phyloP scores from a whole-genome alignment of 2,888 invertebrate genomes.

The Drosophila paucipuncta region DNA sequence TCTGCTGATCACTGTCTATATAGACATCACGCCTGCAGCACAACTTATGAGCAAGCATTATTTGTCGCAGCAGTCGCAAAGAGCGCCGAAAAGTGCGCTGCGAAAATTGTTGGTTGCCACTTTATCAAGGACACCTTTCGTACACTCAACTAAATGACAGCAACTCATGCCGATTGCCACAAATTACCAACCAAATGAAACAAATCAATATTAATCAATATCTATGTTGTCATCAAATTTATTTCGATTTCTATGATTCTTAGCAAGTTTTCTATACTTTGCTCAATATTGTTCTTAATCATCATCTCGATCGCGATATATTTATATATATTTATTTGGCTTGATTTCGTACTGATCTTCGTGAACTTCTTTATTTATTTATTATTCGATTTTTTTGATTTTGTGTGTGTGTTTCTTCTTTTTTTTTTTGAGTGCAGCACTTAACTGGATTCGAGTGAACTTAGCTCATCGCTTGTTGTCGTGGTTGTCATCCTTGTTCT shows the following conservation, averaged over 20 bases:
- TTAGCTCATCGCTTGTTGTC: slow-evolving; percentile 23
- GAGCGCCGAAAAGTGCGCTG: slow-evolving; percentile 48
- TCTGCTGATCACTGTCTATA: slow-evolving; percentile 38
- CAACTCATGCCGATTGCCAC: not conserved
- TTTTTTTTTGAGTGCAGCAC: slow-evolving; percentile 23
- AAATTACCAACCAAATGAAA: not conserved
- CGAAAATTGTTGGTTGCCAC: slow-evolving; percentile 51
- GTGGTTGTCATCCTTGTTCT: slow-evolving; percentile 10
- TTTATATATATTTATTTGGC: too few species aligned
- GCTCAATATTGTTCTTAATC: too few species aligned
- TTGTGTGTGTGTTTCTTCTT: too few species aligned
- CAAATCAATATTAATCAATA: not conserved
- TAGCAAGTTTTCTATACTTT: not conserved
- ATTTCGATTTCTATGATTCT: not conserved
- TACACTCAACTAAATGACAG: slow-evolving; percentile 10
- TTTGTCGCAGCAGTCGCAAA: slow-evolving; percentile 39
- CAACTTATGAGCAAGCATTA: slow-evolving; percentile 66
- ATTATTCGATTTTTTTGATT: not conserved
- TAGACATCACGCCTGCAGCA: slow-evolving; percentile 61
- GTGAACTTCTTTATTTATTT: not conserved
- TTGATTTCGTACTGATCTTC: not conserved
- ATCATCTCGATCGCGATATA: too few species aligned
- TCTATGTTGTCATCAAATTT: not conserved
- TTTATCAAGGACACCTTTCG: slow-evolving; percentile 53
- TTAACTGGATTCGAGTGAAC: slow-evolving; percentile 27